Percentiles rank a stretch among this genome's conserved stretches.
Conservation (phyloP, 2,888 invertebrate genomes). For the Pimpla rufipes region DNA sequence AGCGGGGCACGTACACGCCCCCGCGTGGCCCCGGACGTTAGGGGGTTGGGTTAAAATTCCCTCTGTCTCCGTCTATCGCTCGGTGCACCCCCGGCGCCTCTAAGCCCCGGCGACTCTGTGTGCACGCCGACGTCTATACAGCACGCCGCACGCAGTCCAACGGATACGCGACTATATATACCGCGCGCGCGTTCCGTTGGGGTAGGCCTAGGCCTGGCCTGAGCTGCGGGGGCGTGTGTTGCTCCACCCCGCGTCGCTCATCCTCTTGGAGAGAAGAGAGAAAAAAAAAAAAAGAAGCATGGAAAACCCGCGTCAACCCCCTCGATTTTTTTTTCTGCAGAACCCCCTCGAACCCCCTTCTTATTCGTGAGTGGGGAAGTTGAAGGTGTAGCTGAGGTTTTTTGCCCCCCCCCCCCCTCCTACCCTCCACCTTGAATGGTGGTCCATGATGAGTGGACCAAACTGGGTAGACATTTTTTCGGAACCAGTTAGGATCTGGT, state of each 20-base stretch:
- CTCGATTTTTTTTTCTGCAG: slow-evolving; percentile 62
- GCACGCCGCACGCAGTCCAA: slow-evolving; percentile 67
- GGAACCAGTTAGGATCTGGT: no score
- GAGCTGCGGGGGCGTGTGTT: slow-evolving; percentile 79
- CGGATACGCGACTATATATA: slow-evolving; percentile 74
- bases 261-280: slow-evolving; percentile 74
- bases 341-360: slow-evolving; percentile 32
- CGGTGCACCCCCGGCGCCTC: no score
- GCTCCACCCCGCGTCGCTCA: slow-evolving; percentile 81
- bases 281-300: no score
- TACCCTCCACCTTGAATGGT: no score
- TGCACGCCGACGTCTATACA: slow-evolving; percentile 75
- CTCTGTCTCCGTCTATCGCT: slow-evolving; percentile 57
- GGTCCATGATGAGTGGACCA: no score
- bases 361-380: slow-evolving; percentile 15
- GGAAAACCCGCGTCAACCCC: slow-evolving; percentile 63
- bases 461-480: no score
- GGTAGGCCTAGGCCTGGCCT: slow-evolving; percentile 80
- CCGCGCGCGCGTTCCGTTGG: slow-evolving; percentile 77
- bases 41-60: slow-evolving; percentile 73
- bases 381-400: slow-evolving; percentile 3
- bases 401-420: neutral
- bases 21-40: slow-evolving; percentile 78
- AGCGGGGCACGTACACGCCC: slow-evolving; percentile 83
- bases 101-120: no score